phyloP scores from a whole-genome alignment of 2,113 vertebrate species.

The Gyps fulvus region DNA sequence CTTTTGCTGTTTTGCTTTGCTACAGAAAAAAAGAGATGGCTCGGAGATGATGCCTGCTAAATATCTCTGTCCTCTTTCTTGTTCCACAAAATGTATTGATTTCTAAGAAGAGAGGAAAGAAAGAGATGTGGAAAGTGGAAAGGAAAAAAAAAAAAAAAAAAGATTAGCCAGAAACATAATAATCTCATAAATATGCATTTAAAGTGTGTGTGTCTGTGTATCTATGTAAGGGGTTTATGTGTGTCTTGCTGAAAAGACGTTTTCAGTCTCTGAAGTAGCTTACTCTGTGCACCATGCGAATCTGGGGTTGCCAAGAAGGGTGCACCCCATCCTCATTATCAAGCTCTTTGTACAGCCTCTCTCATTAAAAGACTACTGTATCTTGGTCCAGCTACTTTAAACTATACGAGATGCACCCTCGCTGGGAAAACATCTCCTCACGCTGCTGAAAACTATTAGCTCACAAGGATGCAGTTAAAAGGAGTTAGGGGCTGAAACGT shows the following conservation, averaged over 20 bases:
- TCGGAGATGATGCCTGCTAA: background rate
- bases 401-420: background rate
- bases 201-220: background rate
- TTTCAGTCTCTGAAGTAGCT: background rate
- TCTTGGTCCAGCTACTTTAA: background rate
- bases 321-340: background rate
- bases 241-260: constrained; percentile 8
- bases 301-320: background rate
- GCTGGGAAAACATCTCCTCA: background rate
- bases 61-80: background rate
- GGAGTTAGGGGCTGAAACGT: background rate
- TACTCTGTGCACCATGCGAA: background rate
- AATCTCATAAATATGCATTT: constrained; percentile 50
- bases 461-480: background rate
- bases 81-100: constrained; percentile 13
- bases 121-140: background rate
- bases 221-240: background rate
- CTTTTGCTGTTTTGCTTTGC: background rate
- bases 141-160: background rate
- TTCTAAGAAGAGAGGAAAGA: constrained; percentile 34
- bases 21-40: background rate
- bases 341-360: background rate
- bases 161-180: constrained; percentile 8
- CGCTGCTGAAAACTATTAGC: background rate
- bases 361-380: background rate